phyloP scores from a whole-genome alignment of 2,113 vertebrate genomes.

The Esox niger region DNA sequence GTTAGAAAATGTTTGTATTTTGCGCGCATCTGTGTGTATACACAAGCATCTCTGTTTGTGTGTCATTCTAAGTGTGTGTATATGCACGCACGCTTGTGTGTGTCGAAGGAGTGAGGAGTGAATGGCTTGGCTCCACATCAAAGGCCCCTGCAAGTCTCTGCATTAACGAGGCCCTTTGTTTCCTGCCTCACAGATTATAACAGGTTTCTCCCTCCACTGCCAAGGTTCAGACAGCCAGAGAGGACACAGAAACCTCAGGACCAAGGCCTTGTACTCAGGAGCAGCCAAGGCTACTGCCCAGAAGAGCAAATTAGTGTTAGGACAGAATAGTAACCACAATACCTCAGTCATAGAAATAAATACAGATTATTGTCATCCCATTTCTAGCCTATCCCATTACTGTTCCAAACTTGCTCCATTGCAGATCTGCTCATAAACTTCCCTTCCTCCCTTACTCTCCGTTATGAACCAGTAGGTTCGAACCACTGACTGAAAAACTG shows the following conservation, averaged over 20 bases:
- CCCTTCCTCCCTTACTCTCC: no score
- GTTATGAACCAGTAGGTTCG: no score
- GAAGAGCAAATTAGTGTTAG: neutral
- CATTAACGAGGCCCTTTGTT: constrained; percentile 96
- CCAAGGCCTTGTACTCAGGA: constrained; percentile 35
- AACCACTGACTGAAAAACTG: no score
- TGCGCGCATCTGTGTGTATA: constrained; percentile 16
- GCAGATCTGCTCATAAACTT: no score
- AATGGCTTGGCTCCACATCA: constrained; percentile 91
- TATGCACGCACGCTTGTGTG: constrained; percentile 71
- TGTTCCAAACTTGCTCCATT: no score
- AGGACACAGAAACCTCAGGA: constrained; percentile 76
- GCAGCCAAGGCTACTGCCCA: neutral
- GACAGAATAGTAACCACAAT: neutral
- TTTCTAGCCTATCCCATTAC: no score
- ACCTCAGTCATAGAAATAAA: no score
- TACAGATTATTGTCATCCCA: no score
- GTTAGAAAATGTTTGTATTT: constrained; percentile 22
- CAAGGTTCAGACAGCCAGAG: constrained; percentile 74
- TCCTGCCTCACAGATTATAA: constrained; percentile 89
- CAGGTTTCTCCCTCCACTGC: constrained; percentile 81
- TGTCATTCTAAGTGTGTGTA: constrained; percentile 45
- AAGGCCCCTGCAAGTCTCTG: constrained; percentile 85
- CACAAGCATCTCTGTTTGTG: constrained; percentile 25
- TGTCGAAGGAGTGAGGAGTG: constrained; percentile 69